Base-by-base conservation (phyloP, 2,113 vertebrate species). In the Labrus mixtus region DNA sequence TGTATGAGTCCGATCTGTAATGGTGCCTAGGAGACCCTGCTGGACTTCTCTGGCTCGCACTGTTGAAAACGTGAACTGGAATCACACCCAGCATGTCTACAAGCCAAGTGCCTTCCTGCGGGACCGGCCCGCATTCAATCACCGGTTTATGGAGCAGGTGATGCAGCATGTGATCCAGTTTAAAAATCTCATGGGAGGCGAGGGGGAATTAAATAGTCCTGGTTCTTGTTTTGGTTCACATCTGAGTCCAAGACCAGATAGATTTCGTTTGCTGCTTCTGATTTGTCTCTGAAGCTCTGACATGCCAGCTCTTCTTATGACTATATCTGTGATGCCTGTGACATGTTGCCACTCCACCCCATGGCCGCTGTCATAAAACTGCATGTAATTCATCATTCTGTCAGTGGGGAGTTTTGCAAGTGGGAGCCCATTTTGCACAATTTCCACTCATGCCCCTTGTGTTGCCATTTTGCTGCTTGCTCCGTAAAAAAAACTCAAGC, bases 91-190 rank as follows among this genome's bases (percentile, higher is more conserved):
- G 62, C 16, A 73, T 16, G 20, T 87, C 90, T 80, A 84, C 50
- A 33, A 86, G 79, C 76, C 56, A 22, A 50, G 53, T 10, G 48
- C 76, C 61, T 54, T 89, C 71, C 86, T 89, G 48, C 71, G 67
- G 68, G 75, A 81, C 56, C 71, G 22, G 69, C 70, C 64, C 57
- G 68, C 66, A 84, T 71, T 83, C 68, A 80, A 70, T 83, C 20
- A 25, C 57, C 20, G 17, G 29, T 83, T 89, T 83, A 87, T 78
- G 46, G 41, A 53, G 68, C 70, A 74, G 73, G 41, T 89, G 78
- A 86, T 68, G 51, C 68, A 69, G 61, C 61, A 36, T 48, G 6
- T 8, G 68, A 59, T 76, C 69, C 70, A 33, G 41, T 50, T 25
- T 36, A 29, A 63, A 63, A 29, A 37, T 60, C 58, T 56, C 22